These are phyloP conservation scores for Melinopterus prodromus DNA, from an alignment of 2,888 invertebrate species.

Conservation along the genomic window DNA sequence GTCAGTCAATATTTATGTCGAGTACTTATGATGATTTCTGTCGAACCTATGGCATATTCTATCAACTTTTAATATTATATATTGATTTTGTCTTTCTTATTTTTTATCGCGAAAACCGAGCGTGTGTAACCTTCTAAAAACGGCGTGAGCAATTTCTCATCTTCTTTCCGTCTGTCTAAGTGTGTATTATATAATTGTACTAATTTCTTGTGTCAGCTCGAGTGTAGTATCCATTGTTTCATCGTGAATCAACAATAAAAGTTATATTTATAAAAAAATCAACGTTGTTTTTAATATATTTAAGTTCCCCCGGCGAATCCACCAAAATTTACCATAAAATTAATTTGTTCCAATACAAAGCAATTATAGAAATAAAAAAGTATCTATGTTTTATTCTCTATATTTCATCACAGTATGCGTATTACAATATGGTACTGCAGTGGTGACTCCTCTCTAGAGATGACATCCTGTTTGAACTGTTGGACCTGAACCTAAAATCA, in stretches of 20 bases:
- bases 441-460: too few relatives aligned
- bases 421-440: too few relatives aligned
- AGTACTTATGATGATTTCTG: background rate
- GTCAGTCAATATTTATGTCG: conserved; percentile 4
- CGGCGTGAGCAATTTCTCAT: background rate
- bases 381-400: too few relatives aligned
- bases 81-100: background rate
- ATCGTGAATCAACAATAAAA: conserved; percentile 4
- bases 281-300: background rate
- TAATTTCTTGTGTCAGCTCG: background rate
- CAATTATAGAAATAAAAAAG: too few relatives aligned
- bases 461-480: too few relatives aligned
- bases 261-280: background rate
- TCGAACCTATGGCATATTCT: background rate
- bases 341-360: too few relatives aligned
- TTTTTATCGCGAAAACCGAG: background rate
- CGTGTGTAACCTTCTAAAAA: background rate
- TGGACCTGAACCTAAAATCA: too few relatives aligned
- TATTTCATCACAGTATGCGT: too few relatives aligned
- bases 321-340: too few relatives aligned
- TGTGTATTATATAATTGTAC: conserved; percentile 4
- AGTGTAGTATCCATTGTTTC: background rate
- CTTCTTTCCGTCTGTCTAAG: background rate
- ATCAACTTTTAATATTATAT: background rate
- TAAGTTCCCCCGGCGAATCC: too few relatives aligned